Evolutionary conservation across 2,113 vertebrate species (phyloP).

Genomic region (Percina caprodes): DNA sequence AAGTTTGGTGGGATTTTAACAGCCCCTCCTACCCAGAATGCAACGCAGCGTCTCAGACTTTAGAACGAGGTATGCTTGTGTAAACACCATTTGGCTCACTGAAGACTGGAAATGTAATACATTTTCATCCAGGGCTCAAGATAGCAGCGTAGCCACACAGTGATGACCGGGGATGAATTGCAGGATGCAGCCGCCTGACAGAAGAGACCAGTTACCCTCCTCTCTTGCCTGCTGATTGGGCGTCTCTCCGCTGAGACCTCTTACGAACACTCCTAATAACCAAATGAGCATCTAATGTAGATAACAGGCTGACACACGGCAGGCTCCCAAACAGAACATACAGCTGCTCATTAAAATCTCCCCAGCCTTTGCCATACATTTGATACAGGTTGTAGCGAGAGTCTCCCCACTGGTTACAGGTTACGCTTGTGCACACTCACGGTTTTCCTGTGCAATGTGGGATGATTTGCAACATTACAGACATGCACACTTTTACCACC

Average conservation of each 20-base stretch:
- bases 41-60: slow-evolving; percentile 46
- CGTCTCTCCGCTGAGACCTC: slow-evolving; percentile 54
- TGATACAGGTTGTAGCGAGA: background rate
- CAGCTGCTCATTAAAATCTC: slow-evolving; percentile 36
- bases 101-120: slow-evolving; percentile 81
- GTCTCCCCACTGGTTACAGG: background rate
- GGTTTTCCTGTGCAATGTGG: background rate
- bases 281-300: slow-evolving; percentile 68
- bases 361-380: background rate
- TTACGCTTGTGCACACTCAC: background rate
- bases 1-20: slow-evolving; percentile 81
- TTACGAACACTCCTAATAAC: slow-evolving; percentile 67
- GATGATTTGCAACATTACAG: background rate
- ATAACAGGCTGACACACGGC: slow-evolving; percentile 67
- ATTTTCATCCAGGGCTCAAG: slow-evolving; percentile 86
- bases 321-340: slow-evolving; percentile 45
- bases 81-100: slow-evolving; percentile 88
- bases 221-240: slow-evolving; percentile 58
- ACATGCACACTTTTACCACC: background rate
- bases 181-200: slow-evolving; percentile 50
- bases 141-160: slow-evolving; percentile 79
- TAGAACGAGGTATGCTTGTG: slow-evolving; percentile 86
- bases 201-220: slow-evolving; percentile 44
- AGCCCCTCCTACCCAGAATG: slow-evolving; percentile 77
- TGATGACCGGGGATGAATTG: slow-evolving; percentile 81